phyloP scores from a whole-genome alignment of 1,140 invertebrate genomes.

The Formica exsecta region DNA sequence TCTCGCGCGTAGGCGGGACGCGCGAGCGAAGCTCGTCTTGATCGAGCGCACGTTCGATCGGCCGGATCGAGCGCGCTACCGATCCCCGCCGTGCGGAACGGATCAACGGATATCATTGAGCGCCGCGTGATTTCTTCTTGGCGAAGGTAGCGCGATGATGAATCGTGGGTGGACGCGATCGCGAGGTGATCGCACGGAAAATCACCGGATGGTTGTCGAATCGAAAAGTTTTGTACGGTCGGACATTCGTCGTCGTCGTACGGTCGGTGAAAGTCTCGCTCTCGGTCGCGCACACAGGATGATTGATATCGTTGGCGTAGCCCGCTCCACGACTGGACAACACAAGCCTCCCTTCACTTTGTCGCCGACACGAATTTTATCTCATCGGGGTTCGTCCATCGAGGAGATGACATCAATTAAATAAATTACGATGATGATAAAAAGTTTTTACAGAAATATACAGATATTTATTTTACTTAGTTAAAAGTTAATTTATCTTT shows the following conservation, averaged over 20 bases:
- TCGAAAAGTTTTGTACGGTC: background rate
- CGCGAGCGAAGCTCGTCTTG: constrained; percentile 59
- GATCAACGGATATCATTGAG: constrained; percentile 56
- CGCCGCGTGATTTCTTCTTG: constrained; percentile 53
- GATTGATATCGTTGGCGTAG: constrained; percentile 73
- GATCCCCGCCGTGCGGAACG: constrained; percentile 58
- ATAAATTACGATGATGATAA: too few relatives aligned
- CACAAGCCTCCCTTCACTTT: constrained; percentile 75
- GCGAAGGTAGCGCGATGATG: constrained; percentile 59
- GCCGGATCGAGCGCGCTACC: constrained; percentile 49
- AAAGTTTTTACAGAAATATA: too few relatives aligned
- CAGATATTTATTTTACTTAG: too few relatives aligned
- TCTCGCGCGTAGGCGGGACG: constrained; percentile 60
- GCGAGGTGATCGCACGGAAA: constrained; percentile 47
- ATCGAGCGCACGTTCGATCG: constrained; percentile 53
- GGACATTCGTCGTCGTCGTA: constrained; percentile 61
- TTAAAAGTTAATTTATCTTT: too few relatives aligned
- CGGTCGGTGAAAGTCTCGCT: constrained; percentile 72
- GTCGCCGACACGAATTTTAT: constrained; percentile 68
- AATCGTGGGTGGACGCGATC: constrained; percentile 51
- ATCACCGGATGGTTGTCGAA: constrained; percentile 6
- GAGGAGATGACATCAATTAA: constrained; percentile 27
- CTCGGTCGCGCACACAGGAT: constrained; percentile 67
- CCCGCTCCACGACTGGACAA: constrained; percentile 52
- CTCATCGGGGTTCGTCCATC: constrained; percentile 62